Evolutionary conservation across 1,140 invertebrate species (phyloP).

Genomic region (Cydia amplana): DNA sequence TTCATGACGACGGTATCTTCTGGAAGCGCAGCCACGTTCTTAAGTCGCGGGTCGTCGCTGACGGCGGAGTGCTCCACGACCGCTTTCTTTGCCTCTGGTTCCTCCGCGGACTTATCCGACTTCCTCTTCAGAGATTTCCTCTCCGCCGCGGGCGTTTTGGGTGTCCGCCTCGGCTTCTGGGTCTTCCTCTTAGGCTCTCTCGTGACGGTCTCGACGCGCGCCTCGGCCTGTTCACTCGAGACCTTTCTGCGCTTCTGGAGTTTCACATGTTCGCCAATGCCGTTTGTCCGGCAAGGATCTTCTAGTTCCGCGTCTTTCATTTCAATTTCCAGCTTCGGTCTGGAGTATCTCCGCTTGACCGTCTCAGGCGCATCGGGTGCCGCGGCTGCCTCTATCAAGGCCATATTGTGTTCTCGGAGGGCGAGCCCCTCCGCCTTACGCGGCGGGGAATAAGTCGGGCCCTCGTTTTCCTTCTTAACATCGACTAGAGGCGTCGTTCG

Average conservation of each 20-base stretch:
- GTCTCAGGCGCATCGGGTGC: constrained; percentile 57
- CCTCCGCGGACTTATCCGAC: constrained; percentile 47
- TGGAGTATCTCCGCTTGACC: constrained; percentile 70
- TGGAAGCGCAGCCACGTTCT: constrained; percentile 50
- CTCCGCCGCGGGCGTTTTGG: constrained; percentile 54
- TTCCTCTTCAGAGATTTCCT: constrained; percentile 68
- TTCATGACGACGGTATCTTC: constrained; percentile 61
- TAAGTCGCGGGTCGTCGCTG: constrained; percentile 55
- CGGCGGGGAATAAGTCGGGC: constrained; percentile 56
- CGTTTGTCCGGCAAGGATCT: constrained; percentile 73
- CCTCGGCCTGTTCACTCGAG: constrained; percentile 68
- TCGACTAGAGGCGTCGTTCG: constrained; percentile 71
- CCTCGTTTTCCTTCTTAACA: constrained; percentile 76
- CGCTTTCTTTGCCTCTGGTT: constrained; percentile 59
- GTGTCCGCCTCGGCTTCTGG: constrained; percentile 53
- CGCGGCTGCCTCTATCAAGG: constrained; percentile 45
- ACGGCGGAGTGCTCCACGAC: constrained; percentile 44
- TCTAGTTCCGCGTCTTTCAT: constrained; percentile 74
- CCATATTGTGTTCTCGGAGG: constrained; percentile 70
- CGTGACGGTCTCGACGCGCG: constrained; percentile 57
- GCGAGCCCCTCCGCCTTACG: constrained; percentile 70
- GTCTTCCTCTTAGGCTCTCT: constrained; percentile 67
- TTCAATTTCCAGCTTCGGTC: constrained; percentile 75
- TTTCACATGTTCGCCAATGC: constrained; percentile 79
- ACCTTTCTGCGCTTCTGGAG: constrained; percentile 80